Percentiles rank a stretch among this genome's conserved stretches.
Evolutionary conservation across 2,797 vertebrate genomes (phyloP).

Genomic region (Macrochelys suwanniensis): DNA sequence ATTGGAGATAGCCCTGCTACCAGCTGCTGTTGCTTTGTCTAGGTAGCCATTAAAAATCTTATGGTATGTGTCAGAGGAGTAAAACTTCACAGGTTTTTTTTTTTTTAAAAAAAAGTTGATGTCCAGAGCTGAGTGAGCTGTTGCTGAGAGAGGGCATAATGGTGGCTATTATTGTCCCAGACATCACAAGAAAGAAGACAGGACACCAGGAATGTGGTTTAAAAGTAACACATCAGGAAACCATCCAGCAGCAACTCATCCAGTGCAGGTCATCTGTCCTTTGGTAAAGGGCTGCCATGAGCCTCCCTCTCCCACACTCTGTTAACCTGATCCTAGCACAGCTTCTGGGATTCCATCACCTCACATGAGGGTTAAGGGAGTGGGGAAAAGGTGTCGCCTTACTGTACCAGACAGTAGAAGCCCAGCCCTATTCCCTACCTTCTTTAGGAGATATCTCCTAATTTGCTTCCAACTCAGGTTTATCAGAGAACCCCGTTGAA

Average conservation of each 20-base stretch:
- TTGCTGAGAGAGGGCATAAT: neutral
- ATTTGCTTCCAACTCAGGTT: neutral
- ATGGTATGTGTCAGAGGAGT: neutral
- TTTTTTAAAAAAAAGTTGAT: neutral
- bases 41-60: neutral
- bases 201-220: neutral
- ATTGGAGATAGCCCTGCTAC: neutral
- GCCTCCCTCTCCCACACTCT: neutral
- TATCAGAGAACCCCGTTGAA: neutral
- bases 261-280: neutral
- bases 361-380: neutral
- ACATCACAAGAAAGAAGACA: neutral
- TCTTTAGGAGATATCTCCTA: neutral
- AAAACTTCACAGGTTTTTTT: neutral
- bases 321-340: neutral
- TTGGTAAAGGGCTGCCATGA: neutral
- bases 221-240: neutral
- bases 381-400: neutral
- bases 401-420: neutral
- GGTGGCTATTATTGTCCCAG: neutral
- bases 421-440: neutral
- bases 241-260: neutral
- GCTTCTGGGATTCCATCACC: neutral
- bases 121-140: neutral
- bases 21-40: neutral